Evolutionary conservation across 2,797 vertebrate genomes (phyloP).

Genomic region (Gallirallus australis): DNA sequence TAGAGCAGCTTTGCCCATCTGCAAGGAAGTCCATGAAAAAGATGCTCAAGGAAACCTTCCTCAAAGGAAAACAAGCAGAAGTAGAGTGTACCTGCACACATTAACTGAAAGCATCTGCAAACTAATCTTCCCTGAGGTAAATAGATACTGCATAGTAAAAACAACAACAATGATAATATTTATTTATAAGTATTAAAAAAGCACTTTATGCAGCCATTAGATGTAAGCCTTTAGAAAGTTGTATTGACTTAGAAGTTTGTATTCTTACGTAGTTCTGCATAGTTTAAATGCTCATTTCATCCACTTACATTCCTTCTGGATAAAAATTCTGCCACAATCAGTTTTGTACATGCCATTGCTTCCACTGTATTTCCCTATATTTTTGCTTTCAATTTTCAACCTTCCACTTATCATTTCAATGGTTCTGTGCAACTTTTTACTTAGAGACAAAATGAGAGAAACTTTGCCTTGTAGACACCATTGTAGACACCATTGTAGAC

Average conservation of each 20-base stretch:
- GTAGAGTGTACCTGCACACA: slow-evolving; percentile 94
- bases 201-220: not conserved
- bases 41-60: slow-evolving; percentile 76
- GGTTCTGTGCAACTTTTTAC: not conserved
- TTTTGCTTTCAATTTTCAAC: not conserved
- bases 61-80: slow-evolving; percentile 87
- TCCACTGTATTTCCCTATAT: not conserved
- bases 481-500: no score
- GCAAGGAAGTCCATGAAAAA: slow-evolving; percentile 83
- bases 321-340: not conserved
- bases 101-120: slow-evolving; percentile 95
- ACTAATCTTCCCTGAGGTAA: slow-evolving; percentile 95
- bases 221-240: not conserved
- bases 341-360: not conserved
- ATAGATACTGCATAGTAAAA: not conserved
- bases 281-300: not conserved
- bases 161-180: not conserved
- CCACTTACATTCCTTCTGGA: not conserved
- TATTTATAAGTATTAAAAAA: not conserved
- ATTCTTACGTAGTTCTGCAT: not conserved
- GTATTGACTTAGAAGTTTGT: not conserved
- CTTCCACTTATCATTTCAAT: not conserved
- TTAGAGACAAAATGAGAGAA: not conserved
- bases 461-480: not conserved
- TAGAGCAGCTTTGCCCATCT: slow-evolving; percentile 79